Evolutionary conservation across 2,797 vertebrate genomes (phyloP).

Genomic region (Spheniscus humboldti): DNA sequence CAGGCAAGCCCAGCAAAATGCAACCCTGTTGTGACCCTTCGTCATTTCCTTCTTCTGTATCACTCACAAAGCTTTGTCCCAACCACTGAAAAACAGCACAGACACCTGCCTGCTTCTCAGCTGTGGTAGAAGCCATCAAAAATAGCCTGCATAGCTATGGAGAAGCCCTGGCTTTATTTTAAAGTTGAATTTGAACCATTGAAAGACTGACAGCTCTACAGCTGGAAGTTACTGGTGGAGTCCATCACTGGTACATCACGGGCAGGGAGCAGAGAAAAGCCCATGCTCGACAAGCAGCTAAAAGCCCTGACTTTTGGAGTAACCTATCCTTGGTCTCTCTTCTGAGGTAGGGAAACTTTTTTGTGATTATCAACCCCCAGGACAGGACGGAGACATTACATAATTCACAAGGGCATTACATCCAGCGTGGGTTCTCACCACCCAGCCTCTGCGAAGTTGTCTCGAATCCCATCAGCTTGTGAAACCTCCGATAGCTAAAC

Average conservation of each 20-base stretch:
- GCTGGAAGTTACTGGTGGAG: background rate
- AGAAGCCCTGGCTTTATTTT: background rate
- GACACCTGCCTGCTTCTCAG: background rate
- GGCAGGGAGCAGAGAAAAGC: background rate
- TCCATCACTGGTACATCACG: background rate
- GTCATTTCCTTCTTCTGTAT: background rate
- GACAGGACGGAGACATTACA: background rate
- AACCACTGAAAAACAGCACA: background rate
- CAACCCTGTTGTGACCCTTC: background rate
- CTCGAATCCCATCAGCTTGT: background rate
- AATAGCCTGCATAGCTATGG: background rate
- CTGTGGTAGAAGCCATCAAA: background rate
- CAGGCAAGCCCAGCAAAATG: background rate
- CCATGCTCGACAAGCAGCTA: background rate
- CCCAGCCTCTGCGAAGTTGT: background rate
- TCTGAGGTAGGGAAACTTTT: background rate
- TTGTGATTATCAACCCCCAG: background rate
- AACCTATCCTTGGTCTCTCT: background rate
- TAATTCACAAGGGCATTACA: background rate
- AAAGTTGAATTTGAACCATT: background rate
- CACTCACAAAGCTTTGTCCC: background rate
- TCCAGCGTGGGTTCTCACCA: background rate
- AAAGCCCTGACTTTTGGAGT: background rate
- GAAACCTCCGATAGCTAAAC: background rate
- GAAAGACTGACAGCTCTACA: background rate